These are phyloP conservation scores for Drosophila lacteicornis DNA, from an alignment of 1,140 invertebrate genomes.

Conservation along the genomic window DNA sequence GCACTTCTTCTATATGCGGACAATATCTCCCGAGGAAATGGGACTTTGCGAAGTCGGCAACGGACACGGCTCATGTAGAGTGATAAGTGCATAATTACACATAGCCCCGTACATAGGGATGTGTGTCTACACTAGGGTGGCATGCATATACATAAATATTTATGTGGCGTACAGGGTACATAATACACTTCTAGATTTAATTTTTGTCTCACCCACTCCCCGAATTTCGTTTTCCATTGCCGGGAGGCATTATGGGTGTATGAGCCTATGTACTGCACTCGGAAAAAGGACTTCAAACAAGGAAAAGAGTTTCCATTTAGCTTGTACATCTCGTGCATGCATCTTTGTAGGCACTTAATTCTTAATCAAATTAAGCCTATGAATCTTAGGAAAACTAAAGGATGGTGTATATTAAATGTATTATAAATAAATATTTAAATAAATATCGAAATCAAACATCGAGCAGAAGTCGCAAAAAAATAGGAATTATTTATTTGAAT, in stretches of 20 bases:
- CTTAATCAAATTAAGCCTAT: neutral
- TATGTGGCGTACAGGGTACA: slow-evolving; percentile 32
- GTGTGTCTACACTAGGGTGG: slow-evolving; percentile 26
- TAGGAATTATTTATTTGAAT: no score
- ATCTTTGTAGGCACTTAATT: neutral
- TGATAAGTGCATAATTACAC: slow-evolving; percentile 55
- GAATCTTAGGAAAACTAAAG: no score
- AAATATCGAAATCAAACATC: no score
- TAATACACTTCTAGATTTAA: slow-evolving; percentile 65
- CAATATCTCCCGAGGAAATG: slow-evolving; percentile 75
- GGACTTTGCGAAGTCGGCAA: slow-evolving; percentile 58
- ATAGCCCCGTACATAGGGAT: slow-evolving; percentile 30
- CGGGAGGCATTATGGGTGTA: slow-evolving; percentile 31
- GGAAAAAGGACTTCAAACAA: neutral
- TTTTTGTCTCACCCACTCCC: slow-evolving; percentile 59
- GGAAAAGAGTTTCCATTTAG: neutral
- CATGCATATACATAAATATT: slow-evolving; percentile 33
- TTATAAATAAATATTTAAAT: no score
- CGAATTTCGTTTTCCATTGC: slow-evolving; percentile 53
- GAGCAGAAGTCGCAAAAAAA: no score
- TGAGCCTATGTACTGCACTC: slow-evolving; percentile 50
- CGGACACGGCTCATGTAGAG: slow-evolving; percentile 39
- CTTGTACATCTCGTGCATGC: no score
- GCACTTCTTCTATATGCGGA: slow-evolving; percentile 50
- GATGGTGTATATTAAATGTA: no score